Evolutionary conservation across 2,113 vertebrate genomes (phyloP).

Genomic region (Tympanuchus pallidicinctus): DNA sequence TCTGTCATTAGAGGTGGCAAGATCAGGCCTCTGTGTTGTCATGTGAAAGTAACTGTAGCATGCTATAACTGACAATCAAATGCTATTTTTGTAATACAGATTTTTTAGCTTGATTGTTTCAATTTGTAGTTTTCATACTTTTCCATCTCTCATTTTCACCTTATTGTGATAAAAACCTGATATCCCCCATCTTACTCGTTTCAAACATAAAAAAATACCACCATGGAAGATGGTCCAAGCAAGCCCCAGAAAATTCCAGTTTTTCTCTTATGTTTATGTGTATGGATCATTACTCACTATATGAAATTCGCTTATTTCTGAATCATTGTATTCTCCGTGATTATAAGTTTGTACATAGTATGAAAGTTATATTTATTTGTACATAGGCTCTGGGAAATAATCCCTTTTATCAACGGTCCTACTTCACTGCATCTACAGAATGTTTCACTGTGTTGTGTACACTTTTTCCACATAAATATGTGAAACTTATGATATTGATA

Average conservation of each 20-base stretch:
- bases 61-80: slow-evolving; percentile 50
- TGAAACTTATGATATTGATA: slow-evolving; percentile 79
- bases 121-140: neutral
- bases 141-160: slow-evolving; percentile 25
- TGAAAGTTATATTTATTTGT: slow-evolving; percentile 75
- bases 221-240: neutral
- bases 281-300: slow-evolving; percentile 56
- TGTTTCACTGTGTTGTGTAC: slow-evolving; percentile 80
- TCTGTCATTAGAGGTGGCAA: slow-evolving; percentile 58
- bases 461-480: slow-evolving; percentile 78
- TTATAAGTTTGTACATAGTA: slow-evolving; percentile 74
- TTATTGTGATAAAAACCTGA: slow-evolving; percentile 24
- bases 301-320: slow-evolving; percentile 18
- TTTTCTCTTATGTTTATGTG: slow-evolving; percentile 42
- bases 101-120: slow-evolving; percentile 43
- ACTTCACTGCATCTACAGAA: slow-evolving; percentile 81
- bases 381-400: slow-evolving; percentile 73
- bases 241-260: neutral
- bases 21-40: slow-evolving; percentile 7
- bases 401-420: slow-evolving; percentile 75
- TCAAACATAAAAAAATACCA: neutral
- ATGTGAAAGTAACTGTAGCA: slow-evolving; percentile 11
- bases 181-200: neutral
- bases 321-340: slow-evolving; percentile 64
- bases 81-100: slow-evolving; percentile 63